Evolutionary conservation across 2,888 invertebrate genomes (phyloP), one percentile per base, ranked within the genome.

Genomic region (Hydroisotoma schaefferi): DNA sequence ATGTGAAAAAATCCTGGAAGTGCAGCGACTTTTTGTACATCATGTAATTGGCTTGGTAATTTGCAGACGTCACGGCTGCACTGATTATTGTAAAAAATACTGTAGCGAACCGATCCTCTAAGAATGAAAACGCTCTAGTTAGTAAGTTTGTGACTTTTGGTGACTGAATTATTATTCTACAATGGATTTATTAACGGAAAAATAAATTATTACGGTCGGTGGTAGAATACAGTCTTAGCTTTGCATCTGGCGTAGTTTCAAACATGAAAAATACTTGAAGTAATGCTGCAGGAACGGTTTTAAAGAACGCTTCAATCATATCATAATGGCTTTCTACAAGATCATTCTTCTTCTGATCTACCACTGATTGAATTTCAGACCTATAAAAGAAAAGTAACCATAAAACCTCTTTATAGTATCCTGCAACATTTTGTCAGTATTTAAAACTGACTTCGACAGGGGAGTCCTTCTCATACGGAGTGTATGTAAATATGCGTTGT

Each of bases 181-280:
- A n/a, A n/a, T n/a, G n/a, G n/a, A n/a, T n/a, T n/a, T n/a, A n/a
- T n/a, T n/a, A n/a, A n/a, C n/a, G n/a, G n/a, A n/a, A n/a, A n/a
- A n/a, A n/a, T n/a, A n/a, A 23, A 6, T 49, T 28, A n/a, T 53
- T 59, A 59, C 59, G 40, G 15, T 59, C 59, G n/a, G 38, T 54
- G 12, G 54, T 59, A 4, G 59, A 47, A 20, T 29, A 47, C 22
- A 59, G 33, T 18, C 53, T 46, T 1, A 59, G 22, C 2, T 26
- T 37, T 6, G 54, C 59, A 27, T 54, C 22, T 1, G 48, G 59
- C 18, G 23, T 47, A 4, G 40, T 40, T 25, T 59, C 26, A 22
- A 59, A 59, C 59, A 59, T 59, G 23, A 59, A 59, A 27, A 37
- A 59, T 25, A 59, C 59, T 48, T 59, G 59, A 4, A 59, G 38